Percentiles rank a stretch among this genome's conserved stretches.
These are phyloP conservation scores for Lipophrys pholis DNA, from an alignment of 2,113 vertebrate species.

Conservation along the genomic window DNA sequence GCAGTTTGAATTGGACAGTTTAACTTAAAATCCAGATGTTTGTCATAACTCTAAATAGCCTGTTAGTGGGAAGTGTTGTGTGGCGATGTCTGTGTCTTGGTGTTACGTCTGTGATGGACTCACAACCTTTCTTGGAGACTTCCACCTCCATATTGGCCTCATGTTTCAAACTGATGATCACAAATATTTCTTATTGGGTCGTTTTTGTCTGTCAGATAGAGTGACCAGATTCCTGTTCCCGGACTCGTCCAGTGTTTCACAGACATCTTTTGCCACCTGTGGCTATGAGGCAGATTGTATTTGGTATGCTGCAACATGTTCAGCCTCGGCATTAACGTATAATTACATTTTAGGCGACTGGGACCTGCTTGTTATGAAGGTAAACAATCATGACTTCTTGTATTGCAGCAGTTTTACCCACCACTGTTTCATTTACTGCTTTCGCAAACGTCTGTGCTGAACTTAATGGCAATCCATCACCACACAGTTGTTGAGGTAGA, in stretches of 20 bases:
- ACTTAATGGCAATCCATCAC: not conserved
- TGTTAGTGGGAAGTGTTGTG: too few species aligned
- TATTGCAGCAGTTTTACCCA: not conserved
- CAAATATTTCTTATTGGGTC: too few species aligned
- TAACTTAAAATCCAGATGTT: too few species aligned
- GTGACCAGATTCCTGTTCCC: not conserved
- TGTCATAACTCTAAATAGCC: too few species aligned
- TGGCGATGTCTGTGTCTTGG: too few species aligned
- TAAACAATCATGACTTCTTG: not conserved
- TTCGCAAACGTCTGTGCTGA: not conserved
- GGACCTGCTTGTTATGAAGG: not conserved
- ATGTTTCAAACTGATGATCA: too few species aligned
- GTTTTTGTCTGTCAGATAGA: too few species aligned
- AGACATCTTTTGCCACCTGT: not conserved
- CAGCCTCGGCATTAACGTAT: not conserved
- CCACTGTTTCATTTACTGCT: not conserved
- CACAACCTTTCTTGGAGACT: too few species aligned
- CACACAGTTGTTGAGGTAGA: not conserved
- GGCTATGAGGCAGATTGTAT: not conserved
- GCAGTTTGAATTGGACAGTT: too few species aligned
- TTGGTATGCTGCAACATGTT: not conserved
- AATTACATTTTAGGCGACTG: not conserved
- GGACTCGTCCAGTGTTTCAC: not conserved
- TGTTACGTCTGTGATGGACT: too few species aligned
- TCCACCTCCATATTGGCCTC: too few species aligned